phyloP scores from a whole-genome alignment of 37 sponge, comb jelly and placozoan species.

The Trichoplax adhaerens region DNA sequence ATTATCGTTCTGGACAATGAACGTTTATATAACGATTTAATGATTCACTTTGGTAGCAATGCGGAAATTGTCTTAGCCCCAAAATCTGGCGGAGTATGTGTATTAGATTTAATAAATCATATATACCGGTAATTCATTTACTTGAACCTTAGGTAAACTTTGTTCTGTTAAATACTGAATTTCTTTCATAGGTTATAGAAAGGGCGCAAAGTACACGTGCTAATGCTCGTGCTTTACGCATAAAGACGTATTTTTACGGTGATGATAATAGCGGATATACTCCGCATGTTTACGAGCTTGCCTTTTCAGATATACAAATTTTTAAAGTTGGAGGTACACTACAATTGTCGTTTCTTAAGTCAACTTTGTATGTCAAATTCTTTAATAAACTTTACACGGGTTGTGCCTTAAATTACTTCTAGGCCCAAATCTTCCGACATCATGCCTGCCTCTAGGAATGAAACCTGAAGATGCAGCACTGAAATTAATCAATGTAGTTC shows the following conservation, averaged over 20 bases:
- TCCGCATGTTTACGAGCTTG: constrained; percentile 19
- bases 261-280: background rate
- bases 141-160: too few species aligned
- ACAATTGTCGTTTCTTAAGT: background rate
- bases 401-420: background rate
- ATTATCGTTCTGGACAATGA: constrained; percentile 77
- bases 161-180: too few species aligned
- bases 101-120: background rate
- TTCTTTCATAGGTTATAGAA: constrained; percentile 16
- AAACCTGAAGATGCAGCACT: constrained; percentile 49
- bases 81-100: constrained; percentile 77
- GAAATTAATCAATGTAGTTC: constrained; percentile 40
- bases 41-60: constrained; percentile 28
- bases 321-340: constrained; percentile 68
- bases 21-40: constrained; percentile 55
- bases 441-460: constrained; percentile 56
- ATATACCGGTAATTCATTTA: too few species aligned
- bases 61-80: constrained; percentile 51
- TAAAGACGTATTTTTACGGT: constrained; percentile 83
- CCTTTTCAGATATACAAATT: constrained; percentile 61
- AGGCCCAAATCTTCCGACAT: constrained; percentile 58
- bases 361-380: background rate
- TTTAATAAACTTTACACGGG: background rate
- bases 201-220: constrained; percentile 36
- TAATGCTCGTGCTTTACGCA: constrained; percentile 20